Percentiles rank a stretch among this genome's conserved stretches.
Evolutionary conservation across 2,797 vertebrate genomes (phyloP).

Genomic region (Morelia viridis): DNA sequence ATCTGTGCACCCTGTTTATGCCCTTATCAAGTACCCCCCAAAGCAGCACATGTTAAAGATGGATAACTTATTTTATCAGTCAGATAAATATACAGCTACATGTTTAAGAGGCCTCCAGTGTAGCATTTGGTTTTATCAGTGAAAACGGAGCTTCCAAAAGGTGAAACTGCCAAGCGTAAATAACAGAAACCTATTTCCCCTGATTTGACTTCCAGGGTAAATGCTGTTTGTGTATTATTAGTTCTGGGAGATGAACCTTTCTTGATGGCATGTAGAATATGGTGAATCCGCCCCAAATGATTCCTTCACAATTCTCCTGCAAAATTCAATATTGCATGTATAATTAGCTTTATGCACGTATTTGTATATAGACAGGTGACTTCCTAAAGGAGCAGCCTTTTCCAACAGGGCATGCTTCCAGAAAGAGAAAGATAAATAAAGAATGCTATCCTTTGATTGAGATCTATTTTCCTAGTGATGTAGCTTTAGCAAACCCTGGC

Average conservation of each 20-base stretch:
- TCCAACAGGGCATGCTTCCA: neutral
- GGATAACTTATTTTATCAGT: constrained; percentile 41
- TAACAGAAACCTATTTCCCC: constrained; percentile 15
- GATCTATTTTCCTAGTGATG: neutral
- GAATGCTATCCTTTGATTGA: neutral
- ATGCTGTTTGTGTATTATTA: neutral
- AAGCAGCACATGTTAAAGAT: constrained; percentile 50
- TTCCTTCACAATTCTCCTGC: neutral
- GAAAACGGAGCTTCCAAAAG: constrained; percentile 38
- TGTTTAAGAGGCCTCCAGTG: constrained; percentile 26
- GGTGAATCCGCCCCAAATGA: neutral
- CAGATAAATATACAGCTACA: neutral
- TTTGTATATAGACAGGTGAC: neutral
- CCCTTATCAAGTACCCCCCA: constrained; percentile 46
- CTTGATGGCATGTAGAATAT: neutral
- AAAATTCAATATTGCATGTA: neutral
- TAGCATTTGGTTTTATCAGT: constrained; percentile 7
- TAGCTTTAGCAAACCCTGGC: constrained; percentile 13
- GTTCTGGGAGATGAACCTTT: constrained; percentile 16
- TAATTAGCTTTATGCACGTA: neutral
- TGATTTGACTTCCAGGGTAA: constrained; percentile 8
- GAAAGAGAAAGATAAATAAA: neutral
- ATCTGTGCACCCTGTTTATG: constrained; percentile 63
- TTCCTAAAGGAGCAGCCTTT: accelerated
- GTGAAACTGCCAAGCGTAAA: constrained; percentile 31